Evolutionary conservation across 2,113 vertebrate genomes (phyloP).

Genomic region (Plecotus auritus): DNA sequence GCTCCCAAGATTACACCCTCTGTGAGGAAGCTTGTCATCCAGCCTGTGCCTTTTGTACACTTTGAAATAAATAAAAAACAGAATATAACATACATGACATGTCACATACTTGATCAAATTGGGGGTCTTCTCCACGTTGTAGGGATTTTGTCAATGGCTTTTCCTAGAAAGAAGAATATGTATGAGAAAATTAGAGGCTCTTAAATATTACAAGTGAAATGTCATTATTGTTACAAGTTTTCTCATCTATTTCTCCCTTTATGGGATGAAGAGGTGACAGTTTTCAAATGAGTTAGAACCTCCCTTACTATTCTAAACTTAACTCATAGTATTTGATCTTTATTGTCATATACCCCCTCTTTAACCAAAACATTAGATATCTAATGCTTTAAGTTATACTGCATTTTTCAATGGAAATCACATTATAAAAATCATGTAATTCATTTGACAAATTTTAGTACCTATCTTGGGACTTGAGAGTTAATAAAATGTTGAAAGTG

Average conservation of each 20-base stretch:
- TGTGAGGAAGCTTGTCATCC: neutral
- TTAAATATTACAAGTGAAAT: neutral
- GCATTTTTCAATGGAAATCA: conserved; percentile 15
- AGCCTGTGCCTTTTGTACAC: neutral
- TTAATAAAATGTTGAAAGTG: conserved; percentile 9
- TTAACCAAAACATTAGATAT: neutral
- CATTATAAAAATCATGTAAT: neutral
- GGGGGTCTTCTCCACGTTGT: conserved; percentile 96
- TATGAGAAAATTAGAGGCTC: neutral
- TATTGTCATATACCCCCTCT: neutral
- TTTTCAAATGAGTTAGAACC: neutral
- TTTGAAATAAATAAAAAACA: neutral
- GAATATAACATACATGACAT: neutral
- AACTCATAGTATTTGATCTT: neutral
- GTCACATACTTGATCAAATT: conserved; percentile 96
- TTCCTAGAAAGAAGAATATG: conserved; percentile 83
- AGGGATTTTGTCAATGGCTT: conserved; percentile 97
- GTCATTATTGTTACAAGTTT: neutral
- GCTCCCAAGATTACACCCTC: neutral
- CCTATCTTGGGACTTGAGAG: neutral
- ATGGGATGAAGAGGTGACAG: neutral
- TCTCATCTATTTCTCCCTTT: neutral
- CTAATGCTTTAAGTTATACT: neutral
- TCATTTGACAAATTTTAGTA: neutral
- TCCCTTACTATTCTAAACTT: neutral